Evolutionary conservation across 1,140 invertebrate species (phyloP), one percentile per base, ranked within the genome.

Genomic region (Atta cephalotes): DNA sequence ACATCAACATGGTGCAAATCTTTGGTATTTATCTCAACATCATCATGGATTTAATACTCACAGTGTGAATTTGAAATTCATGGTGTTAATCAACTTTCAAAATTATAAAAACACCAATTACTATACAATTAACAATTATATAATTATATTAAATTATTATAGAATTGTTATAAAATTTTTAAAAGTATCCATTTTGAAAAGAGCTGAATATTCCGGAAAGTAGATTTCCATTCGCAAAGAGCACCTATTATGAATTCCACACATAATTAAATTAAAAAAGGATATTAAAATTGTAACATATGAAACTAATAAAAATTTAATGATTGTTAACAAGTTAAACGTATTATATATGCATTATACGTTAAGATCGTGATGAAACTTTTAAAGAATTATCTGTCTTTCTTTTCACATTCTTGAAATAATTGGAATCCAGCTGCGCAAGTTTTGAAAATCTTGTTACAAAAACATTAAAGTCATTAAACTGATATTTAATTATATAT

Each of bases 401-500:
- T 76, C 31, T 58, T 62, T 76, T 74, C 31, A 74, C 9, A 39
- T 56, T 10, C 3, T 58, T 79, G 2, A n/a, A 21, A 68, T 25
- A 70, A 25, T 35, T 10, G 28, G 16, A 18, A 14, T 28, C 0
- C 45, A 10, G 31, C 25, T 18, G 2, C 4, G 25, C 39, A 80
- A 80, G 14, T 80, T 53, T 35, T 25, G 3, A 70, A 25, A 51
- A 70, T 1, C n/a, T 25, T 70, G 35, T 62, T 60, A 70, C 35
- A 39, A 84, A 68, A 84, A 35, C 65, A 68, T 56, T n/a, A 1
- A 49, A 74, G 51, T 81, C 21, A 51, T 49, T 74, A 35, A 45
- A 70, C 9, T 45, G 49, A 70, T 56, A 56, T 74, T 84, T 63
- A 84, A 63, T 84, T 84, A 51, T 21, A 76, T n/a, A 63, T 76